Percentiles rank a stretch among this genome's conserved stretches.
Conservation (phyloP, 2,113 vertebrate species). For the Brevimyrus niger region DNA sequence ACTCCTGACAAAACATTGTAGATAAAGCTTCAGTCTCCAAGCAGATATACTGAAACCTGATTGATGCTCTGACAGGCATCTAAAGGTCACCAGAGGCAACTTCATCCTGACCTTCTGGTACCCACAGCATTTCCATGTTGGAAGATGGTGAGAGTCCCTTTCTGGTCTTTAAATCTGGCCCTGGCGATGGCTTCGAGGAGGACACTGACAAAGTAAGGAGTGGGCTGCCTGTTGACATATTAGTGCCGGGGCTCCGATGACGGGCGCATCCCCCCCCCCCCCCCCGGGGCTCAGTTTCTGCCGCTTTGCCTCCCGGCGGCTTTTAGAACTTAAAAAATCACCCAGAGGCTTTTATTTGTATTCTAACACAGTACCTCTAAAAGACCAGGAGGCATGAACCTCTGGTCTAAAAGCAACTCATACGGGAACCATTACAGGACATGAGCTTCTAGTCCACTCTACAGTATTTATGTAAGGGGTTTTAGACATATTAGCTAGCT, state of each 20-base stretch:
- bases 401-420: background rate
- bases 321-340: background rate
- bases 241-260: background rate
- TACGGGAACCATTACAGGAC: background rate
- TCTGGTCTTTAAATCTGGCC: background rate
- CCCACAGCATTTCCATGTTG: background rate
- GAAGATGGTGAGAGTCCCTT: background rate
- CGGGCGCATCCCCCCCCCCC: background rate
- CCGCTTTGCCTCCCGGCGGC: background rate
- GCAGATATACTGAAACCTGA: background rate
- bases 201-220: background rate
- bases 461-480: background rate
- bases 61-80: background rate
- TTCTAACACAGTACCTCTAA: background rate
- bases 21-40: background rate
- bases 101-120: background rate
- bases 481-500: background rate
- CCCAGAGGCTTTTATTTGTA: background rate
- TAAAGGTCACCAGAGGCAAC: background rate
- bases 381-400: background rate
- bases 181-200: background rate
- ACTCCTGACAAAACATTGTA: background rate
- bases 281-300: background rate
- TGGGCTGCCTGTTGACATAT: background rate
- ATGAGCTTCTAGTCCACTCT: background rate